Evolutionary conservation across 2,797 vertebrate species (phyloP).

Genomic region (Artibeus lituratus): DNA sequence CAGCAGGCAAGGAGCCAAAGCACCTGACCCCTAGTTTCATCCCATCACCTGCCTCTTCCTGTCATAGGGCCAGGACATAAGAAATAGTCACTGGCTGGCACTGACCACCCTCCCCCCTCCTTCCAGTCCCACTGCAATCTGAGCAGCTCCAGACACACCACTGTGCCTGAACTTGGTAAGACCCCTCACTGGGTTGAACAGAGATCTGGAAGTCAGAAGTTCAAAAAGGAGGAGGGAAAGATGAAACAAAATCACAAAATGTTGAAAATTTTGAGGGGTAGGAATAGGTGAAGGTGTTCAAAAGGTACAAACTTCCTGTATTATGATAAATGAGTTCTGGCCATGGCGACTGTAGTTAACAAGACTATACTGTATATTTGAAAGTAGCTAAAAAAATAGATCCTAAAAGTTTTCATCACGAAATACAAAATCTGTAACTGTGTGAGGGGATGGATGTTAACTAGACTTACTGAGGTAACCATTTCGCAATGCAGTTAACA

Average conservation of each 20-base stretch:
- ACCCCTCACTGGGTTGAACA: not conserved
- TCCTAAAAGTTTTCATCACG: not conserved
- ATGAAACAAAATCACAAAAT: not conserved
- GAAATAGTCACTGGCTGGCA: not conserved
- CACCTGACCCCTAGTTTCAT: not conserved
- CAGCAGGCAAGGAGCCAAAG: not conserved
- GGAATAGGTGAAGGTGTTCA: not conserved
- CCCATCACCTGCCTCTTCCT: not conserved
- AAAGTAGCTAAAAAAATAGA: not conserved
- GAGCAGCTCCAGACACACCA: not conserved
- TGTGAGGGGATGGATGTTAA: not conserved
- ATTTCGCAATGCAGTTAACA: not conserved
- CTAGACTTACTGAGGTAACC: not conserved
- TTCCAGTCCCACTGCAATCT: not conserved
- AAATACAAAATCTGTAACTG: not conserved
- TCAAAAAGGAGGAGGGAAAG: not conserved
- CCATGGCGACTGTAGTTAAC: not conserved
- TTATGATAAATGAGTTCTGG: not conserved
- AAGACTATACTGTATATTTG: not conserved
- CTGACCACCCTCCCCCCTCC: not conserved
- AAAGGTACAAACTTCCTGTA: not conserved
- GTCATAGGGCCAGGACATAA: accelerated
- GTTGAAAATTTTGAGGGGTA: not conserved
- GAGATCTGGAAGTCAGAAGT: not conserved
- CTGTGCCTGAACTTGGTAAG: not conserved